Percentiles rank a stretch among this genome's conserved stretches.
Evolutionary conservation across 2,797 vertebrate species (phyloP).

Genomic region (Pipistrellus nathusii): DNA sequence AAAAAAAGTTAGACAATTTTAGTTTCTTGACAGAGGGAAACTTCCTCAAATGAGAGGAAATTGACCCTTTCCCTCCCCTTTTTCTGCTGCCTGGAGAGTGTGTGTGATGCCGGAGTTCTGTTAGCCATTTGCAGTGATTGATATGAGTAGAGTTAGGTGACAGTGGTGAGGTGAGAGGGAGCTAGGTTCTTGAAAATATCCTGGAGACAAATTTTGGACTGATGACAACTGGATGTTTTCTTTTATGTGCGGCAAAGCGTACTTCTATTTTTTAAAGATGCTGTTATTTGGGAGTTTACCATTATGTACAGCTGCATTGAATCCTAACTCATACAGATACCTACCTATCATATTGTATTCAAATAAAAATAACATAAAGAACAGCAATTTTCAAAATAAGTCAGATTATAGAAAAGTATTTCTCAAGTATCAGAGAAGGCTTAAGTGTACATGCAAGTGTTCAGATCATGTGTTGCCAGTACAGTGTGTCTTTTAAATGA

Average conservation of each 20-base stretch:
- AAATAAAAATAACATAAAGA: background rate
- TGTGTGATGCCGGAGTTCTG: background rate
- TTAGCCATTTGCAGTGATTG: background rate
- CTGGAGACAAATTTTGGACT: background rate
- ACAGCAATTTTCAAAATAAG: constrained; percentile 17
- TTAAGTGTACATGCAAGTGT: background rate
- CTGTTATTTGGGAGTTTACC: background rate
- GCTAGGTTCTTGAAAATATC: background rate
- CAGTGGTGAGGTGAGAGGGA: background rate
- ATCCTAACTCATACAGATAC: background rate
- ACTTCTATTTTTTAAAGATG: background rate
- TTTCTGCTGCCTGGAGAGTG: background rate
- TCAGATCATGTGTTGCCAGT: background rate
- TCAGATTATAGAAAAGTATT: background rate
- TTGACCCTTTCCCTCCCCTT: background rate
- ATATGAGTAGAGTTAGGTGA: background rate
- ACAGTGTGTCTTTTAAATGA: background rate
- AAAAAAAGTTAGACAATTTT: background rate
- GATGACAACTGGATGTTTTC: background rate
- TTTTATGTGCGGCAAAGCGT: background rate
- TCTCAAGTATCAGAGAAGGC: background rate
- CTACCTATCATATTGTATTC: background rate
- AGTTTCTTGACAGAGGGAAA: background rate
- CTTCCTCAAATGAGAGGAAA: background rate
- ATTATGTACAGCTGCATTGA: background rate